Percentiles rank a stretch among this genome's conserved stretches.
These are phyloP conservation scores for Semotilus atromaculatus DNA, from an alignment of 2,797 vertebrate genomes.

Conservation along the genomic window DNA sequence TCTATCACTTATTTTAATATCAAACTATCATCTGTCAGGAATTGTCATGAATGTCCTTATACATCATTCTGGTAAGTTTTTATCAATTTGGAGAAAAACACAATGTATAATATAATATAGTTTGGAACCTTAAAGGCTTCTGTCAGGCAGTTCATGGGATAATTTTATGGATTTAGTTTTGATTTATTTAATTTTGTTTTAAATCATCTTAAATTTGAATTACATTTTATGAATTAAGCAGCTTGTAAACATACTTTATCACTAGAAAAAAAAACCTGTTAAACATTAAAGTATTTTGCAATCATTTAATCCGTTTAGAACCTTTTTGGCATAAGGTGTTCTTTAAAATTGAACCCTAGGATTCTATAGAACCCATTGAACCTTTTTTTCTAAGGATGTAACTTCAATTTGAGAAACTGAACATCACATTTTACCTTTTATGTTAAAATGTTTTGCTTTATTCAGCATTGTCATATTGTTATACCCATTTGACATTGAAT, in stretches of 20 bases:
- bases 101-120: not conserved
- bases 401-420: not conserved
- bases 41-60: not conserved
- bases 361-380: not conserved
- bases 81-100: not conserved
- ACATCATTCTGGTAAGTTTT: constrained; percentile 24
- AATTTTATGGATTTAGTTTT: not conserved
- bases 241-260: not conserved
- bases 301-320: not conserved
- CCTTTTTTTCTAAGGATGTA: not conserved
- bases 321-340: not conserved
- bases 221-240: not conserved
- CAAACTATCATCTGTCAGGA: not conserved
- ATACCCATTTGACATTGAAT: constrained; percentile 5
- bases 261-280: not conserved
- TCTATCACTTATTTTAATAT: not conserved
- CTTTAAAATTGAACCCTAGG: not conserved
- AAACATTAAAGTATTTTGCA: not conserved
- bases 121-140: not conserved
- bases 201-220: not conserved
- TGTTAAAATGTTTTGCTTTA: not conserved
- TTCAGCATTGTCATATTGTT: not conserved
- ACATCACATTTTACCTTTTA: not conserved
- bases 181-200: not conserved
- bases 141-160: not conserved